Base-by-base conservation (phyloP, 2,888 invertebrate species). In the Mechanitis mazaeus region DNA sequence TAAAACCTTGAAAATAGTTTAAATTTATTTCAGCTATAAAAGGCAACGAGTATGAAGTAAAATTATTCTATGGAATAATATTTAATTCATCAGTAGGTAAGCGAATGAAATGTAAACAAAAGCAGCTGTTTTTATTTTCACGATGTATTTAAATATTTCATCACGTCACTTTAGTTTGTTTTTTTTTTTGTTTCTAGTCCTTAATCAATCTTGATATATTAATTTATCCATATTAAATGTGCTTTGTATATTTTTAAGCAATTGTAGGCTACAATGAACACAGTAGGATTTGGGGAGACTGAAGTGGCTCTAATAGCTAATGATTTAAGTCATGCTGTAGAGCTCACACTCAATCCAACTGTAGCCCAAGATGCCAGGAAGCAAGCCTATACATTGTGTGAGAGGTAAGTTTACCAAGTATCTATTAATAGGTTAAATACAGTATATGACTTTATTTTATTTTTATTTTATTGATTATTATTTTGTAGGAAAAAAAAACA, bases 361-460 rank as follows among this genome's bases (percentile, higher is more conserved):
- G 94, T 95, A 45, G 91, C 94, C 12, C 95, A 95, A 68, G 92
- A 94, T 65, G 93, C 94, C 65, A 92, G 96, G 58, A 91, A 93
- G 68, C 95, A 95, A 78, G 96, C 96, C 1, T 96, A 96, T 76
- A 95, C 94, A 84, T 95, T 95, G 38, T 96, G 95, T 76, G 96
- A 96, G 81, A 92, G 92, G 79, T 89, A 75, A 63, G 45, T 53
- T 56, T 28, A 42, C 46, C 45, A 56, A 11, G 35, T 53, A 57
- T 33, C 20, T 54, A 45, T 54, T 42, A 42, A 42, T 42, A 42
- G 9, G 42, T 9, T 9, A 9, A 42, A 7, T 2, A 5, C 42
- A 42, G 3, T 20, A 20, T 20, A 20, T 20, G 20, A 20, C 20
- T 20, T 20, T 20, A 20, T 20, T 20, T 20, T 20, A 20, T 20